phyloP scores from a whole-genome alignment of 2,797 vertebrate species.

The Falco concolor region DNA sequence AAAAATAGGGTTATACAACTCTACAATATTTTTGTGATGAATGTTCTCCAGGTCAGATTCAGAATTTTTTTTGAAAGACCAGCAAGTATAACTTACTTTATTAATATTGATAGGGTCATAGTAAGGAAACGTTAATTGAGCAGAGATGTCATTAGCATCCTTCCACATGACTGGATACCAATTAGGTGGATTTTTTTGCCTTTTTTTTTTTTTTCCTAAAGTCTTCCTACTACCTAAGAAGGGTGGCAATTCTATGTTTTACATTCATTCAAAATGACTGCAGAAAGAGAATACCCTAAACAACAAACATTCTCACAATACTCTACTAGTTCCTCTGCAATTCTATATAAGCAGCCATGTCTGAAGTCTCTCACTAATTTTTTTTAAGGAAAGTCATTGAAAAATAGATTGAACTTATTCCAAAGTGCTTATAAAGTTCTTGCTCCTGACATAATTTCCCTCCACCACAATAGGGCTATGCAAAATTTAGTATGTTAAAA shows the following conservation, averaged over 20 bases:
- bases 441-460: background rate
- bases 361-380: background rate
- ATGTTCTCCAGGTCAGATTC: background rate
- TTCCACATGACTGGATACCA: conserved; percentile 17
- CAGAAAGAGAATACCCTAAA: background rate
- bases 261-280: background rate
- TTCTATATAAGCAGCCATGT: background rate
- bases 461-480: background rate
- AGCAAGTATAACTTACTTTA: conserved; percentile 4
- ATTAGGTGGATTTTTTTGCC: background rate
- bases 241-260: background rate
- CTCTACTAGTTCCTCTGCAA: background rate
- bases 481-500: background rate
- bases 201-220: background rate
- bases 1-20: background rate
- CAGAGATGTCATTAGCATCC: conserved; percentile 3
- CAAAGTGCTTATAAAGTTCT: background rate
- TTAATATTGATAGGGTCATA: conserved; percentile 40
- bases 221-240: background rate
- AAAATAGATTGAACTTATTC: background rate
- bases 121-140: conserved; percentile 24
- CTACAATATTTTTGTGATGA: background rate
- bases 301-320: background rate
- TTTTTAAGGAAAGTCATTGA: background rate
- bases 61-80: background rate